phyloP scores from a whole-genome alignment of 2,797 vertebrate species.

The Dipus sagitta region DNA sequence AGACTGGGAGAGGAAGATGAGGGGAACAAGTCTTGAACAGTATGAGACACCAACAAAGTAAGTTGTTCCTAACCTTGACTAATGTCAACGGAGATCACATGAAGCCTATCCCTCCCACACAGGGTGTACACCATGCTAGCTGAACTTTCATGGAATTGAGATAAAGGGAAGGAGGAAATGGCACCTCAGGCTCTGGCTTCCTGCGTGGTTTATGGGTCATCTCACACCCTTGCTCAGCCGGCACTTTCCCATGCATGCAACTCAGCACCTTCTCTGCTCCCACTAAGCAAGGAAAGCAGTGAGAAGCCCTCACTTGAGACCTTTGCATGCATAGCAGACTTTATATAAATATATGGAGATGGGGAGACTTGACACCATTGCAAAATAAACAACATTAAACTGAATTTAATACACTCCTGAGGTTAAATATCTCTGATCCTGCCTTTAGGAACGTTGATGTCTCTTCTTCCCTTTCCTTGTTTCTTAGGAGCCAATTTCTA shows the following conservation, averaged over 20 bases:
- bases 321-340: neutral
- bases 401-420: neutral
- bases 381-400: conserved; percentile 33
- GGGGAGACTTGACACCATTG: conserved; percentile 28
- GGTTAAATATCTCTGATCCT: conserved; percentile 29
- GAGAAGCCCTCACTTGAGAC: conserved; percentile 11
- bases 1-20: neutral
- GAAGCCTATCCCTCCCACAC: neutral
- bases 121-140: neutral
- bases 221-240: neutral
- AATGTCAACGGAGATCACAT: neutral
- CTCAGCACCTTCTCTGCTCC: neutral
- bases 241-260: neutral
- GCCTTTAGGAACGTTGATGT: neutral
- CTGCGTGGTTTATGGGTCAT: neutral
- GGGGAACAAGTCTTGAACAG: neutral
- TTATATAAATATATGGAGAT: conserved; percentile 45
- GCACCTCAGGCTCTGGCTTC: neutral
- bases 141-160: neutral
- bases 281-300: conserved; percentile 31
- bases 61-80: neutral
- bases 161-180: neutral
- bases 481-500: neutral
- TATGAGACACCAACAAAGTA: neutral
- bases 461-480: neutral